Base-by-base conservation (phyloP, 2,888 invertebrate species). In the Drosophila gaucha region DNA sequence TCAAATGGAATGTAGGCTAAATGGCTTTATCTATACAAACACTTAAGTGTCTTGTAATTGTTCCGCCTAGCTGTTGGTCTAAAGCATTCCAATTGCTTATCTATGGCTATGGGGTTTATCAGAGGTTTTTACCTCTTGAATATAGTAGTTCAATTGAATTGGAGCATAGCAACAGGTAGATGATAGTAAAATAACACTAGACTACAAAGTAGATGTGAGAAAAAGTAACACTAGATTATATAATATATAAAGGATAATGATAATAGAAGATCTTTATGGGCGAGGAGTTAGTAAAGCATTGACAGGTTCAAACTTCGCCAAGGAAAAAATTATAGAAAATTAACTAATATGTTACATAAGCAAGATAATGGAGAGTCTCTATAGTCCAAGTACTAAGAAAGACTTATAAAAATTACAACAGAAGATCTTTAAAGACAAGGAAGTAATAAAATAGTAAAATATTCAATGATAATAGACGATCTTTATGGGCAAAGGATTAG, bases 61-160 rank as follows among this genome's bases (percentile, higher is more conserved):
- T 24, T 18, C 8, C 9, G 31, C 26, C 18, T 14, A 12, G 57
- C n/a, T n/a, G n/a, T n/a, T n/a, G n/a, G n/a, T n/a, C n/a, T n/a
- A n/a, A 26, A 24, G 10, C 9, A 14, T 3, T 24, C 14, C 14
- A 36, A 31, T 30, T 30, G 38, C 58, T 30, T 20, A 28, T 14
- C 33, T 31, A 6, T 30, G n/a, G 9, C 33, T 31, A 6, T 30
- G n/a, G 9, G 54, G 30, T 26, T 54, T 63, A 52, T 51, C 54
- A 16, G 18, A 6, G 18, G 33, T 10, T 14, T 33, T 49, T 62
- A 18, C 5, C 28, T 41, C 39, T 65, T 43, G 24, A 44, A 18
- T 24, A 16, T 26, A 14, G 2, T 35, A 41, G 36, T 36, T 50
- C 26, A 39, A 49, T 12, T 26, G n/a, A 39, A 31, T 10, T 60